Evolutionary conservation across 2,113 vertebrate species (phyloP).

Genomic region (Cephalopterus ornatus): DNA sequence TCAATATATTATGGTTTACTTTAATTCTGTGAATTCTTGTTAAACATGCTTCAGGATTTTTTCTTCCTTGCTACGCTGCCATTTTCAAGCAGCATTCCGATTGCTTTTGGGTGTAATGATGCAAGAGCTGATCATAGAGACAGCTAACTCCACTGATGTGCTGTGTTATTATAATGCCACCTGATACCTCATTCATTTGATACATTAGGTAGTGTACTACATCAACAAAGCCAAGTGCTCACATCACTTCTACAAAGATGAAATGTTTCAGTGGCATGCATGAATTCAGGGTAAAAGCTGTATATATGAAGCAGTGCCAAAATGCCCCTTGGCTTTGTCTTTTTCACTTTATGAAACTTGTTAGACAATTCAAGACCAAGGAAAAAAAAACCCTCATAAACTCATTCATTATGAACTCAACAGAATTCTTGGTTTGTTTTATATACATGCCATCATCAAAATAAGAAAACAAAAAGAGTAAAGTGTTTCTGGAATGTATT

Average conservation of each 20-base stretch:
- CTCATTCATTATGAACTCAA: neutral
- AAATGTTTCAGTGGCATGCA: neutral
- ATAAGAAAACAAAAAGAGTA: neutral
- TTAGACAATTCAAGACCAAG: neutral
- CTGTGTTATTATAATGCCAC: constrained; percentile 24
- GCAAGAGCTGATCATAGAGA: constrained; percentile 48
- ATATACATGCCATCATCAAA: neutral
- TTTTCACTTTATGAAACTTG: neutral
- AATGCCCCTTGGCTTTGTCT: constrained; percentile 3
- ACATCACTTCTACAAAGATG: neutral
- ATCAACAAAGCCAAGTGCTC: constrained; percentile 37
- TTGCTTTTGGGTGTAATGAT: constrained; percentile 40
- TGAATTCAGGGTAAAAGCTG: neutral
- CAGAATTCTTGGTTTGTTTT: neutral
- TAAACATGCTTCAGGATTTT: neutral
- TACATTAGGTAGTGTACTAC: neutral
- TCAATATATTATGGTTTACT: neutral
- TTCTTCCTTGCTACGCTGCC: neutral
- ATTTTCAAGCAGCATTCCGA: constrained; percentile 5
- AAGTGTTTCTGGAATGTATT: neutral
- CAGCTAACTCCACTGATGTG: constrained; percentile 27
- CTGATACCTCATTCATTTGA: constrained; percentile 40
- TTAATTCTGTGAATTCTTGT: neutral
- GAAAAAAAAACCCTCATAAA: neutral
- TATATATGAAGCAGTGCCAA: neutral